phyloP scores from a whole-genome alignment of 2,888 invertebrate species.

The Cantharis flavilabris region DNA sequence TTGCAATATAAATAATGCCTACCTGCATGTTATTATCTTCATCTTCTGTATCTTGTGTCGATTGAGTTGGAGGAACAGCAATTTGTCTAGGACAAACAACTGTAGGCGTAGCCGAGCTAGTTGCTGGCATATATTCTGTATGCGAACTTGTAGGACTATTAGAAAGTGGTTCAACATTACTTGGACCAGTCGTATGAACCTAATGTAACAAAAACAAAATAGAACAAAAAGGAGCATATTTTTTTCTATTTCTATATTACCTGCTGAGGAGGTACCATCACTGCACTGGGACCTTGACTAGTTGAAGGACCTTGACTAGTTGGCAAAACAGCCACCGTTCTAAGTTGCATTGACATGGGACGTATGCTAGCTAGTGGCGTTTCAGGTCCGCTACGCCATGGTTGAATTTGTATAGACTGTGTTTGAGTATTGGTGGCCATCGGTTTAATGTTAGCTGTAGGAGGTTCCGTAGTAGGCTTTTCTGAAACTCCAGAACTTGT shows the following conservation, averaged over 20 bases:
- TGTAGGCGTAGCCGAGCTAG: constrained; percentile 69
- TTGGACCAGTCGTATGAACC: constrained; percentile 60
- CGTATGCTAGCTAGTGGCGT: constrained; percentile 91
- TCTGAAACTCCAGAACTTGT: constrained; percentile 68
- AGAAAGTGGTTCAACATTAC: constrained; percentile 59
- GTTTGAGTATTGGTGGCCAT: constrained; percentile 69
- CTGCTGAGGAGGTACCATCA: constrained; percentile 65
- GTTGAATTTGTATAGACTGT: constrained; percentile 64
- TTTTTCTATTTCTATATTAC: constrained; percentile 45
- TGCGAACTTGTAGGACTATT: constrained; percentile 76
- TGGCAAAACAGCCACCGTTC: constrained; percentile 72
- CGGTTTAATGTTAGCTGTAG: constrained; percentile 93
- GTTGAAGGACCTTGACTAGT: constrained; percentile 65
- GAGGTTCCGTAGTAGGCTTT: constrained; percentile 63
- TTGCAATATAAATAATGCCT: neutral
- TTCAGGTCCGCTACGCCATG: constrained; percentile 72
- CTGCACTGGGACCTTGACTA: constrained; percentile 53
- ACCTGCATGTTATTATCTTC: constrained; percentile 52
- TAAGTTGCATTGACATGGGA: constrained; percentile 79
- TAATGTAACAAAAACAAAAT: constrained; percentile 14
- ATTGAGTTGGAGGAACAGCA: constrained; percentile 67
- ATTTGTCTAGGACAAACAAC: constrained; percentile 63
- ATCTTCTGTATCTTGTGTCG: constrained; percentile 61
- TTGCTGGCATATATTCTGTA: constrained; percentile 85
- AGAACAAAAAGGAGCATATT: neutral